These are phyloP conservation scores for Lepidochitona cinerea DNA, from an alignment of 2,888 invertebrate genomes.

Conservation along the genomic window DNA sequence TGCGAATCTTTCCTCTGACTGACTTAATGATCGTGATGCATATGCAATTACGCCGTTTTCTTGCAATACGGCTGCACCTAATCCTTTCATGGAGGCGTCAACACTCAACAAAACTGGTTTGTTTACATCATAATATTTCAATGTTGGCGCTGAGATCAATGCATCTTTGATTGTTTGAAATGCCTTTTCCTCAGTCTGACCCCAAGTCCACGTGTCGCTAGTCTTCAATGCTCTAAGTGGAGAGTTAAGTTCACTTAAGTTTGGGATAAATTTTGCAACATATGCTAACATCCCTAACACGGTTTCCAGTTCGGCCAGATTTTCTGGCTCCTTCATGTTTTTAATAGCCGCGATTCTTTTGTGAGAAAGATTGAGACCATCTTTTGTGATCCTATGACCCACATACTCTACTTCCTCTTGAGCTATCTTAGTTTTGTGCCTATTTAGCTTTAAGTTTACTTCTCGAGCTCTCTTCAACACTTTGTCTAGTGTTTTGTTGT, in stretches of 20 bases:
- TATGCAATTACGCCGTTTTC: slow-evolving; percentile 16
- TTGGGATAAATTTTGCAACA: slow-evolving; percentile 19
- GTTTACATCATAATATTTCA: slow-evolving; percentile 17
- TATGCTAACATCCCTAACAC: slow-evolving; percentile 18
- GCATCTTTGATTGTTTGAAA: slow-evolving; percentile 12
- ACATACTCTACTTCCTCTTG: slow-evolving; percentile 26
- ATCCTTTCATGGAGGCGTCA: slow-evolving; percentile 18
- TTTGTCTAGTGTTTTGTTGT: not conserved
- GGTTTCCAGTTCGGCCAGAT: slow-evolving; percentile 19
- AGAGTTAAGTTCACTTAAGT: slow-evolving; percentile 18
- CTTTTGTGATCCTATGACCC: slow-evolving; percentile 18
- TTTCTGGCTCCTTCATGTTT: slow-evolving; percentile 18
- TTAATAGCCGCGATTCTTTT: slow-evolving; percentile 6
- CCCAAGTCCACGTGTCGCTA: slow-evolving; percentile 12
- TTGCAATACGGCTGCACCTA: slow-evolving; percentile 17
- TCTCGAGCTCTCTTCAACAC: slow-evolving; percentile 12
- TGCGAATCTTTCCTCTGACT: slow-evolving; percentile 15
- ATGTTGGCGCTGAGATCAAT: slow-evolving; percentile 8
- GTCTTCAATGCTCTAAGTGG: slow-evolving; percentile 21
- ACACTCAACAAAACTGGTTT: slow-evolving; percentile 9
- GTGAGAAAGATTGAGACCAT: slow-evolving; percentile 22
- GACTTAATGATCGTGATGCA: slow-evolving; percentile 14
- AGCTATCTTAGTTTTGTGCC: not conserved
- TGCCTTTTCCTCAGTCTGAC: not conserved
- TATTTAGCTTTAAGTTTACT: slow-evolving; percentile 21